These are phyloP conservation scores for sheep (Ovis aries) DNA, from an alignment of 2,113 vertebrate genomes.

Conservation along the genomic window ARS-UI_Ramb_v3.0 NC_056076.1:19347501-19348000, in stretches of 20 bases:
- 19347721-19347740: background rate
- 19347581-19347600: background rate
- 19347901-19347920: background rate
- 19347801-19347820: background rate
- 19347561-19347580: slow-evolving; percentile 23
- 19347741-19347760: background rate
- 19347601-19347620: background rate
- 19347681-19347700: background rate
- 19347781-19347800: background rate
- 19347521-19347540: slow-evolving; percentile 19
- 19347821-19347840: background rate
- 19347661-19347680: background rate
- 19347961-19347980: background rate
- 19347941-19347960: background rate
- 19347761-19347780: background rate
- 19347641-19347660: background rate
- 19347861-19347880: background rate
- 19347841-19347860: background rate
- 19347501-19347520: slow-evolving; percentile 33
- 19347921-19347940: background rate
- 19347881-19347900: background rate
- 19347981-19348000: background rate
- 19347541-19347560: slow-evolving; percentile 5
- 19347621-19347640: background rate
- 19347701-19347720: background rate